phyloP scores from a whole-genome alignment of 2,888 invertebrate species.

The Tipula confusa region DNA sequence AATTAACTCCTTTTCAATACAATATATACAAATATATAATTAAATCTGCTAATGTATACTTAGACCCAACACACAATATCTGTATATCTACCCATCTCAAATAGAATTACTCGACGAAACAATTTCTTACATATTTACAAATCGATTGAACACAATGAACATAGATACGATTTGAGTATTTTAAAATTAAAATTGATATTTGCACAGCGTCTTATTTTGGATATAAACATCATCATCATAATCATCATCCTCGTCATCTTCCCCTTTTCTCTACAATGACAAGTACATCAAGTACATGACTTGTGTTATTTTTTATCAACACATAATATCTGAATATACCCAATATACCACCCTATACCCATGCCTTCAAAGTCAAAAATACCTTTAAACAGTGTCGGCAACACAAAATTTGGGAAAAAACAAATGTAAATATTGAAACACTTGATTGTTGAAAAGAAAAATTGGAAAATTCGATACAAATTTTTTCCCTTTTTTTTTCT shows the following conservation, averaged over 20 bases:
- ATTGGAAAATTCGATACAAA: background rate
- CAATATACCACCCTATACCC: background rate
- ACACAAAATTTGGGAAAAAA: background rate
- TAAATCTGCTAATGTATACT: background rate
- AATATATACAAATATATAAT: background rate
- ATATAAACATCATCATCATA: background rate
- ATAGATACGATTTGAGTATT: background rate
- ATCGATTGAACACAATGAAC: background rate
- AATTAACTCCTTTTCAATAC: background rate
- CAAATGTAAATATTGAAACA: constrained; percentile 25
- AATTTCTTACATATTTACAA: background rate
- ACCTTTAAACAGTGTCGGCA: background rate
- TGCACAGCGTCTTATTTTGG: background rate
- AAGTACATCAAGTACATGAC: background rate
- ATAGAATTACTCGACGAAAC: background rate
- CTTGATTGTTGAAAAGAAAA: background rate
- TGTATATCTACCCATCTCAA: background rate
- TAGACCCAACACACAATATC: background rate
- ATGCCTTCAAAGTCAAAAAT: background rate
- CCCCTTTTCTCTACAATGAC: background rate
- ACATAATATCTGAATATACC: background rate
- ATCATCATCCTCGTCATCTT: too few relatives aligned
- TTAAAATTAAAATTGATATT: constrained; percentile 20
- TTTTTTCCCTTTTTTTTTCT: background rate
- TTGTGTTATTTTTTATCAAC: background rate